Percentiles rank a stretch among this genome's conserved stretches.
These are phyloP conservation scores for Vanacampus margaritifer DNA, from an alignment of 2,113 vertebrate species.

Conservation along the genomic window DNA sequence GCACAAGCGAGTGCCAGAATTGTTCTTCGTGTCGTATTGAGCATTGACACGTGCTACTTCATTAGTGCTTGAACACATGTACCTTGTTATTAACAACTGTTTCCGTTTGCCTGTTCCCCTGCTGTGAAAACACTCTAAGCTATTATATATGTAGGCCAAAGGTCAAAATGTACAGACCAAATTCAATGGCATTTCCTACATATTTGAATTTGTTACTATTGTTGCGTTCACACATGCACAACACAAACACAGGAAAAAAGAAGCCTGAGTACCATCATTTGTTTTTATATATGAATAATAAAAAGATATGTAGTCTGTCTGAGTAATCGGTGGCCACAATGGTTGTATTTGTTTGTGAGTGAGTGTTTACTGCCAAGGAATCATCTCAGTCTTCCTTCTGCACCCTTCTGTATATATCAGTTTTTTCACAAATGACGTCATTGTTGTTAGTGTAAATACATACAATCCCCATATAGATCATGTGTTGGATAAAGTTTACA, in stretches of 20 bases:
- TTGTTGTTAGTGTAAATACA: conserved; percentile 8
- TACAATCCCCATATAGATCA: conserved; percentile 7
- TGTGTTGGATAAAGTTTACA: not conserved
- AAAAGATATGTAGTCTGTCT: not conserved
- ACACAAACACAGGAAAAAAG: too few relatives aligned
- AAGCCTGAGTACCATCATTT: not conserved
- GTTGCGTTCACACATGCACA: not conserved
- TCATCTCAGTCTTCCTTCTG: conserved; percentile 2
- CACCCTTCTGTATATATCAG: conserved; percentile 18
- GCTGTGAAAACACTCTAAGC: conserved; percentile 36
- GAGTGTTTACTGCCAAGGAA: conserved; percentile 6
- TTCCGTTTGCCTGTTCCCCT: conserved; percentile 31
- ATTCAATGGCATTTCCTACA: conserved; percentile 39
- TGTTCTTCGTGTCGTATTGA: conserved; percentile 11
- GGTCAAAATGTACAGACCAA: conserved; percentile 38
- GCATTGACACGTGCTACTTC: conserved; percentile 25
- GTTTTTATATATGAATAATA: not conserved
- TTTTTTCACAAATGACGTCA: conserved; percentile 23
- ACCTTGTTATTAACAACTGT: conserved; percentile 48
- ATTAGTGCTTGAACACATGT: conserved; percentile 52
- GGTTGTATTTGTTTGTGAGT: not conserved
- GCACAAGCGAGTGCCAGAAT: not conserved
- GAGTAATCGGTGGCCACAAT: not conserved
- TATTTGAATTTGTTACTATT: not conserved
- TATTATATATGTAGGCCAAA: conserved; percentile 54